phyloP scores from a whole-genome alignment of 2,113 vertebrate genomes.

The Leucosticte australis region DNA sequence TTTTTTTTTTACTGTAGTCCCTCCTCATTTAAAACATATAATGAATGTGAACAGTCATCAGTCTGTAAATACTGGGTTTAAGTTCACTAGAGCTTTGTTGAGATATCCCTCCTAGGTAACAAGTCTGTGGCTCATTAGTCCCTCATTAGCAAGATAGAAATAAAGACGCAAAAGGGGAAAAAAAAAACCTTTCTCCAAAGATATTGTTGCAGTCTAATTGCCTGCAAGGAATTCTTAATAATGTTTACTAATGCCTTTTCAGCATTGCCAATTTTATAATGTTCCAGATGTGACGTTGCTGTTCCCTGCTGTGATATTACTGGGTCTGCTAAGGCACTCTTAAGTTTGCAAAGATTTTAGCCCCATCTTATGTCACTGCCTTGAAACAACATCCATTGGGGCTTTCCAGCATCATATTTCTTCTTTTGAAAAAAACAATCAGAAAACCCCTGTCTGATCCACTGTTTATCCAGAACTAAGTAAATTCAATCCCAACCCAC shows the following conservation, averaged over 20 bases:
- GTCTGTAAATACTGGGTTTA: slow-evolving; percentile 80
- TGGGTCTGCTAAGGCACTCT: slow-evolving; percentile 56
- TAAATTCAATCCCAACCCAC: background rate
- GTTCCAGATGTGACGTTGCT: slow-evolving; percentile 76
- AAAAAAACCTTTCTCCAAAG: slow-evolving; percentile 62
- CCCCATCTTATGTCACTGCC: slow-evolving; percentile 77
- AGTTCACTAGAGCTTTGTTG: slow-evolving; percentile 75
- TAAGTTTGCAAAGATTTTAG: slow-evolving; percentile 73
- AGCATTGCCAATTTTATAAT: slow-evolving; percentile 77
- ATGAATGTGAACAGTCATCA: slow-evolving; percentile 74
- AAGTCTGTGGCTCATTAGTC: slow-evolving; percentile 80
- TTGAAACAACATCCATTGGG: slow-evolving; percentile 68
- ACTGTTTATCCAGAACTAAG: background rate
- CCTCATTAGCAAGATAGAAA: slow-evolving; percentile 81
- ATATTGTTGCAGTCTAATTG: slow-evolving; percentile 79
- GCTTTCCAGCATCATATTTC: slow-evolving; percentile 36
- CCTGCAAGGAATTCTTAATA: slow-evolving; percentile 82
- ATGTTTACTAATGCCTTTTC: slow-evolving; percentile 81
- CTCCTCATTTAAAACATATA: slow-evolving; percentile 73
- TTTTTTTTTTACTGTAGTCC: slow-evolving; percentile 8
- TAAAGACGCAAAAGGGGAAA: slow-evolving; percentile 68
- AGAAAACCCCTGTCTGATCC: background rate
- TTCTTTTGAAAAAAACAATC: slow-evolving; percentile 39
- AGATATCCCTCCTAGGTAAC: slow-evolving; percentile 78
- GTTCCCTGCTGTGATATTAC: slow-evolving; percentile 71